These are phyloP conservation scores for Gracilinanus agilis DNA, from an alignment of 2,113 vertebrate species.

Conservation along the genomic window DNA sequence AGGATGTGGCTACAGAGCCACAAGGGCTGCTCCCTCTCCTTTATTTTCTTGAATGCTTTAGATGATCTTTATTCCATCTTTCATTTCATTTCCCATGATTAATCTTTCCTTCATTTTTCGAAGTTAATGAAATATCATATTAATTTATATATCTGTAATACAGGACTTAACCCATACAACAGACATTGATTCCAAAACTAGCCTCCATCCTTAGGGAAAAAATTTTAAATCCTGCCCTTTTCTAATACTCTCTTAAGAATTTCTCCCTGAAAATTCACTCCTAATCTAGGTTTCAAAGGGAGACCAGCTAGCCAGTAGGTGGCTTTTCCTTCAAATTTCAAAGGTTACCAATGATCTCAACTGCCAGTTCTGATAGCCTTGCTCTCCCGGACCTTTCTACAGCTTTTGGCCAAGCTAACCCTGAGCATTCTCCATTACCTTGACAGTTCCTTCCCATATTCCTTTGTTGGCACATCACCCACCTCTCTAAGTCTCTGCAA, in stretches of 20 bases:
- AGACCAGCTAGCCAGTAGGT: not conserved
- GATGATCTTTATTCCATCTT: not conserved
- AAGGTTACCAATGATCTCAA: not conserved
- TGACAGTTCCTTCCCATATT: no score
- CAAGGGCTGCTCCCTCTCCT: not conserved
- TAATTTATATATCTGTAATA: not conserved
- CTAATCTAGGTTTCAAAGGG: not conserved
- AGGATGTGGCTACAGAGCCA: not conserved
- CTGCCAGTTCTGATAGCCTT: no score
- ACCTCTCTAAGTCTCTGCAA: not conserved
- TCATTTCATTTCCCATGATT: not conserved
- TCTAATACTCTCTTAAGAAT: not conserved
- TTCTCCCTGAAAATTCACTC: not conserved
- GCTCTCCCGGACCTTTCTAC: not conserved
- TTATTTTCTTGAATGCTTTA: not conserved
- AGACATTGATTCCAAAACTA: not conserved
- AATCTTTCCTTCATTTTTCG: conserved; percentile 13
- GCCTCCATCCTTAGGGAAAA: not conserved
- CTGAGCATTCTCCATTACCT: no score
- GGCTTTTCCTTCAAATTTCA: not conserved
- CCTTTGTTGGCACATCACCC: not conserved
- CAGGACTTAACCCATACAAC: not conserved
- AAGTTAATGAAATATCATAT: not conserved
- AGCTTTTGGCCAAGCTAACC: not conserved
- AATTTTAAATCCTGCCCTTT: not conserved